phyloP scores from a whole-genome alignment of 2,797 vertebrate genomes.

The Lutjanus argentimaculatus region DNA sequence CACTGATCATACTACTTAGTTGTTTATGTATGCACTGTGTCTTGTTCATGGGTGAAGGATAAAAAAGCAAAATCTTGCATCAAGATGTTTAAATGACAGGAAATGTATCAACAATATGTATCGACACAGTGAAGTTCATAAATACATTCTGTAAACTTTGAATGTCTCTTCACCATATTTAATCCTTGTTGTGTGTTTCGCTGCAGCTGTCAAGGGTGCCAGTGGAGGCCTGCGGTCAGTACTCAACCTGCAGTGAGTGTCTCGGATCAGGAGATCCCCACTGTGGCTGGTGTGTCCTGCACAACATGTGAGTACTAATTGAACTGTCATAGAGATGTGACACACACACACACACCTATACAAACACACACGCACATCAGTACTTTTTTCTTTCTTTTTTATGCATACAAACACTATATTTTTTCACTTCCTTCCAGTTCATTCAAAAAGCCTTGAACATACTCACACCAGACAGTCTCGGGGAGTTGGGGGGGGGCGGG shows the following conservation, averaged over 20 bases:
- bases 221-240: slow-evolving; percentile 95
- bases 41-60: too few species aligned
- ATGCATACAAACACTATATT: slow-evolving; percentile 5
- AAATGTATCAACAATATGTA: too few species aligned
- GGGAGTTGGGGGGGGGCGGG: neutral
- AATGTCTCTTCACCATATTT: neutral
- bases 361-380: neutral
- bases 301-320: slow-evolving; percentile 92
- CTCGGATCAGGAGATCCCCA: slow-evolving; percentile 96
- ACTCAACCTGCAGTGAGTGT: slow-evolving; percentile 91
- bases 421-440: neutral
- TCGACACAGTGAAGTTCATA: too few species aligned
- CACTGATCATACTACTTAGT: too few species aligned
- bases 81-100: too few species aligned
- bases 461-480: slow-evolving; percentile 23
- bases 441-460: slow-evolving; percentile 17
- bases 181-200: slow-evolving; percentile 38
- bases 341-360: neutral
- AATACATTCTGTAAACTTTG: neutral
- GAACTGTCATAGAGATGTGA: neutral
- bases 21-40: too few species aligned
- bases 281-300: slow-evolving; percentile 98
- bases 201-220: slow-evolving; percentile 94
- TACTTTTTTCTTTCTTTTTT: neutral
- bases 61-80: too few species aligned